Evolutionary conservation across 1,140 invertebrate species (phyloP).

Genomic region (Megalonaias nervosa): DNA sequence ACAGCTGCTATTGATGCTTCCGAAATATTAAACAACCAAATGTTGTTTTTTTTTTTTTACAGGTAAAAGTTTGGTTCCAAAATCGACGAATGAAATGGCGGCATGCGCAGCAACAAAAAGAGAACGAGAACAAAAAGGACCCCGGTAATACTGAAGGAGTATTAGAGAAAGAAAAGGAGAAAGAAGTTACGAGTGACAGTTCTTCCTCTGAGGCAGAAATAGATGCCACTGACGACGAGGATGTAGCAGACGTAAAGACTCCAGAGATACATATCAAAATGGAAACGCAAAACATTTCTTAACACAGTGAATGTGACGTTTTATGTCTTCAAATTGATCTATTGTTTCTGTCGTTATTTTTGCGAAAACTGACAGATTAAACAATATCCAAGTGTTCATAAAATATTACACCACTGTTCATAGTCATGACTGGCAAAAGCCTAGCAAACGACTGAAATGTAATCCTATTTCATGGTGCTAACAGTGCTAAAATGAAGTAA

Average conservation of each 20-base stretch:
- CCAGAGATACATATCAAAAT: not conserved
- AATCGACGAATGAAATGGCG: constrained; percentile 71
- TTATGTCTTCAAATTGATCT: not conserved
- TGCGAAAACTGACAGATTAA: not conserved
- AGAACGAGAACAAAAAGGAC: constrained; percentile 37
- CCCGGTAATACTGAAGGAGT: constrained; percentile 15
- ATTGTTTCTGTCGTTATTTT: not conserved
- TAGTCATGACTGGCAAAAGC: too few species aligned
- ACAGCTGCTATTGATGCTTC: too few species aligned
- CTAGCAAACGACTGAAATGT: too few species aligned
- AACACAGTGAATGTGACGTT: too few species aligned
- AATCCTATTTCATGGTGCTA: too few species aligned
- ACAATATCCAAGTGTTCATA: too few species aligned
- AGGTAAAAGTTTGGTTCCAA: constrained; percentile 72
- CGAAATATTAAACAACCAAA: not conserved
- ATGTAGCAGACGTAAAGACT: constrained; percentile 4
- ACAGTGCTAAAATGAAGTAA: too few species aligned
- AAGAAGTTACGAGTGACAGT: not conserved
- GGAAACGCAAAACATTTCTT: too few species aligned
- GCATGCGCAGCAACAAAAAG: constrained; percentile 63
- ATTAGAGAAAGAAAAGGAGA: not conserved
- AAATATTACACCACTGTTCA: too few species aligned
- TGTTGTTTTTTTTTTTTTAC: constrained; percentile 31
- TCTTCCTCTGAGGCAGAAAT: not conserved
- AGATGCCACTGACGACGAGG: not conserved